Base-by-base conservation (phyloP, 2,888 invertebrate genomes). In the Drosophila anceps region DNA sequence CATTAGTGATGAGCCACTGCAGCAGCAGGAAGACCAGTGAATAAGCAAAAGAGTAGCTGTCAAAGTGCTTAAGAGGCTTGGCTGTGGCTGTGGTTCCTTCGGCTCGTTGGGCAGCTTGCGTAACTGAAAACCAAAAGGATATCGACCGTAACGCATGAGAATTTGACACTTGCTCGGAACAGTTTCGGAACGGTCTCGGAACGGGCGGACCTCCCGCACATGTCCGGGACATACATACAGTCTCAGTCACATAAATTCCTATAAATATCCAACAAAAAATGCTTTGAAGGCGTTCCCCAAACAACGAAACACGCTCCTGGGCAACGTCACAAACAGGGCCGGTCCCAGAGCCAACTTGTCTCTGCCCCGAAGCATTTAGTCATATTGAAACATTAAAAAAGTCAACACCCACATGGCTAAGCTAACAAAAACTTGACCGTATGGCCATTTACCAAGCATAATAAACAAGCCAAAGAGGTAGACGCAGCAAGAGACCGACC, bases 311-410 rank as follows among this genome's bases (percentile, higher is more conserved):
- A 83, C 70, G 70, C 69, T 78, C 69, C 43, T 39, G 63, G 73
- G 59, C 50, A 58, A 55, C 79, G 33, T 35, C 60, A 69, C 67
- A 65, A 83, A 81, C 59, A 69, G 82, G 85, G 84, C 41, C 54
- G 68, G 79, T 66, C 75, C 72, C 66, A 66, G 48, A 66, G 79
- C 65, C 41, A 69, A 59, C 70, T 66, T 67, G 68, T 69, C 66
- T 62, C 75, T 73, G 79, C 81, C 78, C 78, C 64, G 48, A 65
- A 68, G 82, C 88, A 82, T 90, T 86, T 88, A 90, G 86, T 82
- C 86, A 91, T 88, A 90, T 87, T 90, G 90, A 87, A 87, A 90
- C 87, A 87, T 90, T 87, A 88, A 88, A 87, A 90, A 76, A 90
- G 90, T 90, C 88, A 90, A 90, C 91, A 87, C 90, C 91, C 88